Percentiles rank a stretch among this genome's conserved stretches.
Conservation (phyloP, 2,888 invertebrate species). For the Drosophila macrospina region DNA sequence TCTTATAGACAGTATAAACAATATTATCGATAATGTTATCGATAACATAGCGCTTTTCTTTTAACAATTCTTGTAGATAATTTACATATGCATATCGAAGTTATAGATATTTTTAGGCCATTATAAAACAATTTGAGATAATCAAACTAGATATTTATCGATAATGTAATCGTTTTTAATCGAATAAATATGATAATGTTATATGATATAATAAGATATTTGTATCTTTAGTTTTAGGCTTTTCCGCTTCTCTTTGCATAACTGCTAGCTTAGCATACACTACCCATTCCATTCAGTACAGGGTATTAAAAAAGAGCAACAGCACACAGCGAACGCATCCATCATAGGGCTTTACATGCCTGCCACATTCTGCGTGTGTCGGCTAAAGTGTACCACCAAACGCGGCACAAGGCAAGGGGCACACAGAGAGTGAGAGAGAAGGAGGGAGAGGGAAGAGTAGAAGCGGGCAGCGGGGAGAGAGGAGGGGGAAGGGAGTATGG, state of each 20-base stretch:
- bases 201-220: no score
- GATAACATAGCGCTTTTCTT: no score
- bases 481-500: neutral
- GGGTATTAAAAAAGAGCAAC: slow-evolving; percentile 58
- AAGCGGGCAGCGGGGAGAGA: no score
- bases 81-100: no score
- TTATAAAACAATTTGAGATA: no score
- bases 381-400: slow-evolving; percentile 16
- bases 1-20: no score
- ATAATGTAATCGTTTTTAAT: no score
- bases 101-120: no score
- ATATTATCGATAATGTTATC: no score
- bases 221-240: neutral
- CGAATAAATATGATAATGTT: neutral
- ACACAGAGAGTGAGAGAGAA: neutral
- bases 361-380: slow-evolving; percentile 36
- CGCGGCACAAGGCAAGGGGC: neutral
- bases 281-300: neutral
- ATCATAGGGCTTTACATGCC: slow-evolving; percentile 56
- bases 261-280: neutral
- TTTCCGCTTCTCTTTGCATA: no score
- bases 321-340: slow-evolving; percentile 56
- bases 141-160: no score
- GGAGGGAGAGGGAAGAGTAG: neutral
- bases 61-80: no score